phyloP scores from a whole-genome alignment of 1,140 invertebrate genomes.

The Hydropsyche tenuis region DNA sequence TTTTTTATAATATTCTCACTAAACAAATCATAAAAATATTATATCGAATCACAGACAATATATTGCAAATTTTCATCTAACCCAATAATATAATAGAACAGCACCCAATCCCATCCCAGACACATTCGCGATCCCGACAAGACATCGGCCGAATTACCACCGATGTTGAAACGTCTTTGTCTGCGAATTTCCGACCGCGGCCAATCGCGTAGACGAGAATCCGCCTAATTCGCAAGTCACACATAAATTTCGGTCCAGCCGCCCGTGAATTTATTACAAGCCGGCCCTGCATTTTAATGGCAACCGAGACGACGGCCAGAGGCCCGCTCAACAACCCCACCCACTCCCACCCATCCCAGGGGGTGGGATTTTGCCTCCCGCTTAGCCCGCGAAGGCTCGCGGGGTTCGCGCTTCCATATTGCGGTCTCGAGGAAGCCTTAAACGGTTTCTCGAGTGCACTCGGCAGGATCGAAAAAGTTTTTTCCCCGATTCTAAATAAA shows the following conservation, averaged over 20 bases:
- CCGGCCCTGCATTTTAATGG: slow-evolving; percentile 37
- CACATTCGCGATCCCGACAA: not conserved
- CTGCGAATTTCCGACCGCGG: not conserved
- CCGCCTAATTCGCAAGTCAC: slow-evolving; percentile 25
- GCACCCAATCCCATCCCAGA: no score
- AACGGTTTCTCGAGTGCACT: slow-evolving; percentile 45
- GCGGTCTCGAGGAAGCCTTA: slow-evolving; percentile 30
- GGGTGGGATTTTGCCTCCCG: not conserved
- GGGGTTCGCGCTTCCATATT: slow-evolving; percentile 31
- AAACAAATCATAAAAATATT: no score
- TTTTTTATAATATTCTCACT: no score
- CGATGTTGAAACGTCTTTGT: not conserved
- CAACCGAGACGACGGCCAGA: not conserved
- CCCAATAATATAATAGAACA: no score
- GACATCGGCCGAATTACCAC: not conserved
- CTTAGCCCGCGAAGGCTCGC: slow-evolving; percentile 1
- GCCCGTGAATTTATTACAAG: slow-evolving; percentile 35
- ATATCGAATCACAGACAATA: no score
- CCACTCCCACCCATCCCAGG: not conserved
- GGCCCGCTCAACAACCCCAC: not conserved
- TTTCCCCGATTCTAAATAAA: slow-evolving; percentile 19
- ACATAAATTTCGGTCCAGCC: slow-evolving; percentile 31
- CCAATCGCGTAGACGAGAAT: slow-evolving; percentile 24
- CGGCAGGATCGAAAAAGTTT: slow-evolving; percentile 43
- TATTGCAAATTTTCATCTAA: no score